Percentiles rank a stretch among this genome's conserved stretches.
Evolutionary conservation across 2,888 invertebrate species (phyloP).

Genomic region (Caenorhabditis uteleia): DNA sequence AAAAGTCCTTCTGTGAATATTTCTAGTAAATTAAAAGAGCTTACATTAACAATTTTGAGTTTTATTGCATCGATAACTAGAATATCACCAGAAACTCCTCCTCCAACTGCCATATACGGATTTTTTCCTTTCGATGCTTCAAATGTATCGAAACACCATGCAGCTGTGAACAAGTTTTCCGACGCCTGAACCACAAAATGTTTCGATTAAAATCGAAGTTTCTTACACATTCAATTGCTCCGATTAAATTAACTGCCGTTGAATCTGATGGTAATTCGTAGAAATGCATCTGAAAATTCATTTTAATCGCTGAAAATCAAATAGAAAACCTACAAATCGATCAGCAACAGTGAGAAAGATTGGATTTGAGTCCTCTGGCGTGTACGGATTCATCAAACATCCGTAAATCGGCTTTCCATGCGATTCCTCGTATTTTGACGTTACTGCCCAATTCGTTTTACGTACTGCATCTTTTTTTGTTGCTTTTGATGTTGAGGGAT

Average conservation of each 20-base stretch:
- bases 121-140: neutral
- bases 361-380: conserved; percentile 1
- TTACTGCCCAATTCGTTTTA: too few species aligned
- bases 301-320: neutral
- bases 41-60: conserved; percentile 30
- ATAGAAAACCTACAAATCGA: conserved; percentile 14
- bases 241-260: neutral
- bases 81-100: conserved; percentile 41
- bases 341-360: conserved; percentile 40
- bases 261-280: conserved; percentile 4
- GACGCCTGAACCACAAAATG: neutral
- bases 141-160: conserved; percentile 37
- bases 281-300: conserved; percentile 8
- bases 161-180: conserved; percentile 27
- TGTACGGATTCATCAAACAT: conserved; percentile 41
- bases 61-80: conserved; percentile 40
- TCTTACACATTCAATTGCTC: neutral
- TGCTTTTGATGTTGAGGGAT: too few species aligned
- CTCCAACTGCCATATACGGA: conserved; percentile 30
- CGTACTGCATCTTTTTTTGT: too few species aligned
- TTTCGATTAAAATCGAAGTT: neutral
- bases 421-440: conserved; percentile 17
- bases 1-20: neutral
- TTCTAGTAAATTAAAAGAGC: neutral
- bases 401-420: conserved; percentile 34